Conservation (phyloP, 2,888 invertebrate genomes). For the Drosophila pegasa region DNA sequence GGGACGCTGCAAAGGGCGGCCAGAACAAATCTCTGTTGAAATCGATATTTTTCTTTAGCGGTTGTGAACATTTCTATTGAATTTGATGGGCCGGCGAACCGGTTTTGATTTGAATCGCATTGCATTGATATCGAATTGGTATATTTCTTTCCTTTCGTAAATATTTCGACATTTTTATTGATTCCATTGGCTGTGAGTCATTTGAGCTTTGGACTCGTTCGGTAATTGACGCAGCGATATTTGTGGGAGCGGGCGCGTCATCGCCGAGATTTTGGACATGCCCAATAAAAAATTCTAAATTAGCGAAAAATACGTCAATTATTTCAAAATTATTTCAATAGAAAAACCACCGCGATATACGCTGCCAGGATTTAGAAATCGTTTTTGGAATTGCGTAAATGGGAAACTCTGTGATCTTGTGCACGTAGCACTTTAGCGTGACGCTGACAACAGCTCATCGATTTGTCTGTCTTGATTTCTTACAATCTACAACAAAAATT, state of each 20-base stretch:
- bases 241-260: conserved; percentile 46
- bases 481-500: not conserved
- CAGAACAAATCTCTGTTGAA: conserved; percentile 59
- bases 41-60: conserved; percentile 65
- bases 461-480: not conserved
- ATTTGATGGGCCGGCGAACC: conserved; percentile 39
- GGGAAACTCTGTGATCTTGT: conserved; percentile 42
- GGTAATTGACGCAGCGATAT: conserved; percentile 40
- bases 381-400: conserved; percentile 33
- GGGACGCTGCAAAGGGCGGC: conserved; percentile 31
- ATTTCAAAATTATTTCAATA: conserved; percentile 15
- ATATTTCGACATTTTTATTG: conserved; percentile 75
- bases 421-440: conserved; percentile 52
- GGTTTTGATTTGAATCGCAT: conserved; percentile 41
- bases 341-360: conserved; percentile 39
- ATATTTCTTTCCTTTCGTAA: conserved; percentile 44
- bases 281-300: conserved; percentile 36
- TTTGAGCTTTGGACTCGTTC: conserved; percentile 52
- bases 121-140: conserved; percentile 33
- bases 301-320: conserved; percentile 51
- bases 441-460: conserved; percentile 2
- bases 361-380: conserved; percentile 57
- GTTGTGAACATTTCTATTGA: conserved; percentile 69
- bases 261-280: conserved; percentile 40
- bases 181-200: conserved; percentile 62